Percentiles rank a stretch among this genome's conserved stretches.
phyloP scores from a whole-genome alignment of 2,113 vertebrate species.

The Egretta garzetta region DNA sequence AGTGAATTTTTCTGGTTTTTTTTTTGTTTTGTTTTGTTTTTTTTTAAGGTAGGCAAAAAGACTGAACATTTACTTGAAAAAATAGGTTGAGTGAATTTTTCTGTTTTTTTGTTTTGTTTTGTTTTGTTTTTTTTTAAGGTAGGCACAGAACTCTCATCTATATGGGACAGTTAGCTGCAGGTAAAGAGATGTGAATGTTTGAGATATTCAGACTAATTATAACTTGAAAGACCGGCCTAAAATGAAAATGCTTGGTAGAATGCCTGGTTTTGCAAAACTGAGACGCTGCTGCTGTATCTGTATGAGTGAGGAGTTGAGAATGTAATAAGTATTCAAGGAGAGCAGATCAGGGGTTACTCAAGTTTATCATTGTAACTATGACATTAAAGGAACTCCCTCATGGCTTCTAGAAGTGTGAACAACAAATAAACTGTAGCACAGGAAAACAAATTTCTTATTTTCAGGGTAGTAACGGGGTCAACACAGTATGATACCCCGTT shows the following conservation, averaged over 20 bases:
- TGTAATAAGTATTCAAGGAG: neutral
- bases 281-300: neutral
- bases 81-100: neutral
- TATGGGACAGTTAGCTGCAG: neutral
- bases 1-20: neutral
- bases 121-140: neutral
- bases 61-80: neutral
- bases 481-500: neutral
- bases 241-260: neutral
- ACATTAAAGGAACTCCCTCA: neutral
- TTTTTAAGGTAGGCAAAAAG: neutral
- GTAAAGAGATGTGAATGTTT: neutral
- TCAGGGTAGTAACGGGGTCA: conserved; percentile 1
- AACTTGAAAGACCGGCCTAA: neutral
- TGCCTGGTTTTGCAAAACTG: neutral
- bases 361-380: neutral
- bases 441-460: conserved; percentile 19
- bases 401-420: neutral
- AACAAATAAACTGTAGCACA: conserved; percentile 7
- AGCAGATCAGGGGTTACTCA: neutral
- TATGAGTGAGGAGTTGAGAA: neutral
- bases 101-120: neutral
- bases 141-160: neutral
- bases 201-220: neutral
- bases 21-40: neutral